Evolutionary conservation across 1,140 invertebrate genomes (phyloP), one percentile per base, ranked within the genome.

Genomic region (Pentalonia nigronervosa): DNA sequence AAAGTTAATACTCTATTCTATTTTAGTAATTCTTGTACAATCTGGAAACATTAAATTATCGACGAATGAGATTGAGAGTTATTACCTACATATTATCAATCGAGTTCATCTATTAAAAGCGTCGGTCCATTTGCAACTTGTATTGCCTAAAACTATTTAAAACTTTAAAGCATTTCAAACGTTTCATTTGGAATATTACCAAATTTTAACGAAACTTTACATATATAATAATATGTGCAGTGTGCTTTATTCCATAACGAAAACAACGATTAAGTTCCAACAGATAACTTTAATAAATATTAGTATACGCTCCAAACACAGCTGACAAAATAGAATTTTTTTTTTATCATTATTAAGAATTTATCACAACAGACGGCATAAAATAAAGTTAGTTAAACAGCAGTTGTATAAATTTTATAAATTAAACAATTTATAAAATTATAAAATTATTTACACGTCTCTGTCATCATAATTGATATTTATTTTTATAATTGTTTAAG

Each of bases 261-360:
- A 87, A 87, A 87, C 45, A 87, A 87, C 84, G 23, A 87, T 47
- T 47, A 87, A 87, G 86, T 50, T 17, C n/a, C 20, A 30, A 87
- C 86, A 48, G 45, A 25, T 48, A 87, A 48, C n/a, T 48, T 87
- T 17, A 87, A 48, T n/a, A 48, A 84, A 87, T 87, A 86, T 86
- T 86, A 41, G 9, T 50, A 21, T 34, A 21, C 3, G 17, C 45
- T 87, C 48, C 23, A 0, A 47, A 86, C 25, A 47, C 41, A 47
- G 30, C 47, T 76, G 60, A 76, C n/a, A 76, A 76, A 76, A 84
- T 84, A 25, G 23, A 25, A 84, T 45, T 41, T 25, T 41, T 45
- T 84, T 45, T 41, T 25, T 84, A 25, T 41, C 9, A 84, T 36
- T 36, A n/a, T n/a, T 25, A 41, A 84, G 21, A 84, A 84, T 41